phyloP scores from a whole-genome alignment of 92 coral and sea anemone genomes.

The Palythoa grandis region DNA sequence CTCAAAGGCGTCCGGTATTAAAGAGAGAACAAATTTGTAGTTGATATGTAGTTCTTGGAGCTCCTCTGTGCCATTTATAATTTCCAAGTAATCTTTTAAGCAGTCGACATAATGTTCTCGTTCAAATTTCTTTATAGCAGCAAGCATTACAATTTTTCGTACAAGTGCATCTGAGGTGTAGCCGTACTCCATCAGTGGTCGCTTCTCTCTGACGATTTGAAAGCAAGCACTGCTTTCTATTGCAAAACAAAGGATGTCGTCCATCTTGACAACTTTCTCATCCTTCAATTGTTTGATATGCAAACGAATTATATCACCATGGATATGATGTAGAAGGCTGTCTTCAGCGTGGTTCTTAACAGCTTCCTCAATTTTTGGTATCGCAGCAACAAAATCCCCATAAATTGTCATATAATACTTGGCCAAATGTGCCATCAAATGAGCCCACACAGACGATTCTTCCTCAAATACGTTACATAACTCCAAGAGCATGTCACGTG shows the following conservation, averaged over 20 bases:
- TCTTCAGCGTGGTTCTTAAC: constrained; percentile 63
- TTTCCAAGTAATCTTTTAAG: constrained; percentile 41
- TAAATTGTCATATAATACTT: constrained; percentile 68
- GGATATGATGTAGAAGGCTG: constrained; percentile 77
- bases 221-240: constrained; percentile 78
- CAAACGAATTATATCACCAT: constrained; percentile 79
- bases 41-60: constrained; percentile 28
- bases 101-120: constrained; percentile 55
- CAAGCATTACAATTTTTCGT: constrained; percentile 73
- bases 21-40: constrained; percentile 59
- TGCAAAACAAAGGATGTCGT: constrained; percentile 61
- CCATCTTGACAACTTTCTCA: constrained; percentile 39
- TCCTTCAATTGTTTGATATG: constrained; percentile 66
- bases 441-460: constrained; percentile 76
- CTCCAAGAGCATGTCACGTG: constrained; percentile 71
- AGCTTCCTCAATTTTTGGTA: constrained; percentile 70
- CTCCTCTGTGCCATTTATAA: not conserved
- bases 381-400: constrained; percentile 50
- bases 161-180: constrained; percentile 80
- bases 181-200: constrained; percentile 79
- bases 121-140: constrained; percentile 67
- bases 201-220: constrained; percentile 62
- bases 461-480: constrained; percentile 62
- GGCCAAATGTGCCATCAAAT: constrained; percentile 81
- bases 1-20: constrained; percentile 72